Conservation (phyloP, 2,888 invertebrate species). For the Mongoloraphidia duomilia region DNA sequence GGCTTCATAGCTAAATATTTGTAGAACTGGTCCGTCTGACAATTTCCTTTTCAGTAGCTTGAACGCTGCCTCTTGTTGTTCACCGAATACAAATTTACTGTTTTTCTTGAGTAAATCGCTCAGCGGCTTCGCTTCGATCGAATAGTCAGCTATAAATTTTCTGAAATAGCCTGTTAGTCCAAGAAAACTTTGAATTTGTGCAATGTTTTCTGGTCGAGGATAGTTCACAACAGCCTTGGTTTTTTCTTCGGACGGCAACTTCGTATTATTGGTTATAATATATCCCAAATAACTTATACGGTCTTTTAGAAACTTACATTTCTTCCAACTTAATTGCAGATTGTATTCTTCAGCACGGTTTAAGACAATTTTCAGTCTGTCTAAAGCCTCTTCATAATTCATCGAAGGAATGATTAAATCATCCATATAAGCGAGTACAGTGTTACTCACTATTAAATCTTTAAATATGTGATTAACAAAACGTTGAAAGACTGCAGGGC, state of each 20-base stretch:
- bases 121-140: conserved; percentile 13
- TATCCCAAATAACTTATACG: conserved; percentile 14
- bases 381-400: conserved; percentile 3
- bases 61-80: conserved; percentile 12
- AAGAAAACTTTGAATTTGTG: conserved; percentile 14
- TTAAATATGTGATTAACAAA: conserved; percentile 13
- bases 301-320: conserved; percentile 13
- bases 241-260: conserved; percentile 13
- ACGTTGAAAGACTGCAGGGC: conserved; percentile 14
- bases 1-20: conserved; percentile 8
- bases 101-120: conserved; percentile 10
- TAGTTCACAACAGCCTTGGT: conserved; percentile 13
- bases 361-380: conserved; percentile 10
- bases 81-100: conserved; percentile 8
- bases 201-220: conserved; percentile 11
- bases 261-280: conserved; percentile 11
- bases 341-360: conserved; percentile 10
- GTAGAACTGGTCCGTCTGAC: conserved; percentile 8
- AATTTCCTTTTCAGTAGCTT: conserved; percentile 7
- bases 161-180: conserved; percentile 15
- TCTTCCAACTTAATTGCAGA: conserved; percentile 13
- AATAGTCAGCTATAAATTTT: conserved; percentile 15
- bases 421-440: conserved; percentile 10
- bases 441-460: conserved; percentile 8
- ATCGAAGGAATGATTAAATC: conserved; percentile 8